Evolutionary conservation across 2,888 invertebrate genomes (phyloP), one percentile per base, ranked within the genome.

Genomic region (Synanthedon tipuliformis): DNA sequence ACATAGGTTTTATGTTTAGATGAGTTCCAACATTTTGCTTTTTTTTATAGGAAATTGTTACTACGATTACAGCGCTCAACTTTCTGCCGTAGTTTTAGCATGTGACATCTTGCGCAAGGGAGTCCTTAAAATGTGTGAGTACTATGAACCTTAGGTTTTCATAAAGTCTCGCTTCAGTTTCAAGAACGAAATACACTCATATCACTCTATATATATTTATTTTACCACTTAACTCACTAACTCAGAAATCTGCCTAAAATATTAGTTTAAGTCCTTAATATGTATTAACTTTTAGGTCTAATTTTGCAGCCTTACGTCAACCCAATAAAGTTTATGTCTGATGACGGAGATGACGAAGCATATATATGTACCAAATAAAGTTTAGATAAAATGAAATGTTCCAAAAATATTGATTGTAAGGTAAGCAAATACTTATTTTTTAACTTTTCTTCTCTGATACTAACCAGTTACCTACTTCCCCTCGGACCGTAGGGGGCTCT

Each of bases 281-380:
- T 34, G 40, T 27, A 73, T 73, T 73, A 61, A 79, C 83, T 83
- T 87, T 71, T 84, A 87, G 86, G 83, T 79, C 57, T 79, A 81
- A 74, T 80, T 81, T 86, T 87, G 80, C 86, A 87, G 86, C 84
- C 81, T 61, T 85, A 79, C 76, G 78, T 83, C 64, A 82, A 77
- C 57, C 86, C 85, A 64, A 74, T 85, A 73, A 79, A 78, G 12
- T 49, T 4, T 49, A 23, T 23, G 12, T 18, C 49, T 49, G 49
- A 49, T 23, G 49, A 49, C 11, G 15, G 10, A 10, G 49, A 69
- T 15, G 41, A 57, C 55, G 5, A 61, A 53, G 57, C 41, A 59
- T 53, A 71, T 65, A 63, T 68, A 61, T 51, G 54, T 41, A 68
- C 62, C 60, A 64, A 58, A 74, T 68, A 71, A 69, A 66, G 57